Percentiles rank a stretch among this genome's conserved stretches.
Conservation (phyloP, 2,113 vertebrate genomes). For the Ochotona princeps region DNA sequence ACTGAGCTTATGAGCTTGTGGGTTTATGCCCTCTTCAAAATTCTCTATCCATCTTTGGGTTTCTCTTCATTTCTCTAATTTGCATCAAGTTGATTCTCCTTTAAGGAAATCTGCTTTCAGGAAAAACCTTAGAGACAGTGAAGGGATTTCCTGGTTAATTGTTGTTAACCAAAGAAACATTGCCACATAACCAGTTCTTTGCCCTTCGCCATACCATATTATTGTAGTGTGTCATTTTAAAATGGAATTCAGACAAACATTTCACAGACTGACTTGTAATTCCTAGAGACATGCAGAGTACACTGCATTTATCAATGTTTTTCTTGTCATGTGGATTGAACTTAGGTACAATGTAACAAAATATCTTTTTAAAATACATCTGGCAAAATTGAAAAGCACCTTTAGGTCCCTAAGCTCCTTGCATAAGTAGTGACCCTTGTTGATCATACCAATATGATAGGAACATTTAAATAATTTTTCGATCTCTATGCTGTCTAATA, state of each 20-base stretch:
- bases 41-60: conserved; percentile 35
- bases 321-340: conserved; percentile 4
- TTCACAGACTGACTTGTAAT: conserved; percentile 36
- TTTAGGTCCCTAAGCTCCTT: neutral
- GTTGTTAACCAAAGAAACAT: conserved; percentile 43
- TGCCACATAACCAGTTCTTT: neutral
- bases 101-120: conserved; percentile 48
- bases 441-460: neutral
- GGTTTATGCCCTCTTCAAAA: conserved; percentile 59
- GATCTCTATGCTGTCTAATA: neutral
- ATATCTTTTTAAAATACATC: neutral
- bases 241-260: conserved; percentile 37
- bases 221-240: conserved; percentile 3
- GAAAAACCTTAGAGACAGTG: neutral
- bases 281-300: conserved; percentile 2
- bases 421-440: too few species aligned
- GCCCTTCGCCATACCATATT: neutral
- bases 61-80: conserved; percentile 49
- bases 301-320: neutral
- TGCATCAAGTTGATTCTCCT: neutral
- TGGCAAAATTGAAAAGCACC: neutral
- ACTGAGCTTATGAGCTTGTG: conserved; percentile 38
- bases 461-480: neutral
- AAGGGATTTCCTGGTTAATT: conserved; percentile 18
- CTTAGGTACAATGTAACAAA: neutral